phyloP scores from a whole-genome alignment of 2,888 invertebrate species.

The Monochamus alternatus region DNA sequence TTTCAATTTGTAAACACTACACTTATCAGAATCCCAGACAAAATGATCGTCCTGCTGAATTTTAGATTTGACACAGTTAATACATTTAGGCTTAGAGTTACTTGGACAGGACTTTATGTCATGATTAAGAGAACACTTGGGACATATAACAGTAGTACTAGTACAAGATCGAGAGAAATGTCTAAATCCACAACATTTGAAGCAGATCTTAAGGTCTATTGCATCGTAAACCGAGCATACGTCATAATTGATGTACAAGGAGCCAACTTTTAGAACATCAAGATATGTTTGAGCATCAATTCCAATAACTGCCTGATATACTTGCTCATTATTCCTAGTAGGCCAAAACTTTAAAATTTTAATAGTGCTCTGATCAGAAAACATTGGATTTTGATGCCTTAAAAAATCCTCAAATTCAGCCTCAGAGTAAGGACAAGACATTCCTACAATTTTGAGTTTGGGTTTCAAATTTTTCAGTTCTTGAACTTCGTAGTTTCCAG shows the following conservation, averaged over 20 bases:
- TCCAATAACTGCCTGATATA: slow-evolving; percentile 18
- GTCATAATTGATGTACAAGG: slow-evolving; percentile 32
- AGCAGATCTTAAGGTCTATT: background rate
- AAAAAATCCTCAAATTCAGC: background rate
- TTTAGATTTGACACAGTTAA: too few relatives aligned
- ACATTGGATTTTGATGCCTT: background rate
- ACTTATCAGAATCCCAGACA: background rate
- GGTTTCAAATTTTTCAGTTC: slow-evolving; percentile 26
- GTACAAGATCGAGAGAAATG: background rate
- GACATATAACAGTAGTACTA: background rate
- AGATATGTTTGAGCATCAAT: slow-evolving; percentile 6
- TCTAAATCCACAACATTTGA: background rate
- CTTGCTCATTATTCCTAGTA: background rate
- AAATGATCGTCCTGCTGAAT: too few relatives aligned
- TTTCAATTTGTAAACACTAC: background rate
- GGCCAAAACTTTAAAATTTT: too few relatives aligned
- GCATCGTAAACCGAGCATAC: slow-evolving; percentile 1
- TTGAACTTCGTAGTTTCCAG: slow-evolving; percentile 20
- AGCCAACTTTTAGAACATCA: slow-evolving; percentile 13
- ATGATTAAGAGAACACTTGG: too few relatives aligned
- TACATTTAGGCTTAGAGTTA: too few relatives aligned
- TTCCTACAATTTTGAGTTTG: slow-evolving; percentile 30
- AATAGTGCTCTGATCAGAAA: background rate
- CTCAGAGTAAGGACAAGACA: slow-evolving; percentile 9
- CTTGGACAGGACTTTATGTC: too few relatives aligned